phyloP scores from a whole-genome alignment of 1,140 invertebrate species.

The Nixonia krombeini region DNA sequence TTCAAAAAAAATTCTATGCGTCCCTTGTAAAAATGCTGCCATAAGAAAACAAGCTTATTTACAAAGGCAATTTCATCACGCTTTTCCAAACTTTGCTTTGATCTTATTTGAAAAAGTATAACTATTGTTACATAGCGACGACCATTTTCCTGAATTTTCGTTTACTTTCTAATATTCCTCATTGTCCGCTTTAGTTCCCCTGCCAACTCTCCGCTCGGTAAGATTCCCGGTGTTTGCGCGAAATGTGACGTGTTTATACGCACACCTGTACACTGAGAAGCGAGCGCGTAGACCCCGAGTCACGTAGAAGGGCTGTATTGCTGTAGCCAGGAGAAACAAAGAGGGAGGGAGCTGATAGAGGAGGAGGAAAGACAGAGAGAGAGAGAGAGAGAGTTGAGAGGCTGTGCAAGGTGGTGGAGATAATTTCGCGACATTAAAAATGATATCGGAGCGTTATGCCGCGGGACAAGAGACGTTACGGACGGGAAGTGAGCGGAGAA shows the following conservation, averaged over 20 bases:
- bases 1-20: conserved; percentile 43
- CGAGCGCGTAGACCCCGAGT: conserved; percentile 8
- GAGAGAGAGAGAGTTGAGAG: not conserved
- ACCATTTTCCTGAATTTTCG: no score
- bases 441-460: conserved; percentile 64
- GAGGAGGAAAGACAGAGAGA: conserved; percentile 2
- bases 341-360: conserved; percentile 1
- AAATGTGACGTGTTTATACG: not conserved
- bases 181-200: no score
- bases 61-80: no score
- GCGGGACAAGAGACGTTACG: conserved; percentile 60
- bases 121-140: no score
- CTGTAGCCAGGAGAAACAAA: no score
- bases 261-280: no score
- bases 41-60: conserved; percentile 19
- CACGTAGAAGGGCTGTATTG: not conserved
- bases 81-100: conserved; percentile 5
- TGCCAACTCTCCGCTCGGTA: no score
- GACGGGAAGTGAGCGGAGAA: conserved; percentile 43
- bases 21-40: conserved; percentile 19
- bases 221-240: no score
- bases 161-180: no score
- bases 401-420: conserved; percentile 46
- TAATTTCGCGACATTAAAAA: conserved; percentile 70
- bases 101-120: no score